Base-by-base conservation (phyloP, 2,113 vertebrate genomes). In the Rissa tridactyla region DNA sequence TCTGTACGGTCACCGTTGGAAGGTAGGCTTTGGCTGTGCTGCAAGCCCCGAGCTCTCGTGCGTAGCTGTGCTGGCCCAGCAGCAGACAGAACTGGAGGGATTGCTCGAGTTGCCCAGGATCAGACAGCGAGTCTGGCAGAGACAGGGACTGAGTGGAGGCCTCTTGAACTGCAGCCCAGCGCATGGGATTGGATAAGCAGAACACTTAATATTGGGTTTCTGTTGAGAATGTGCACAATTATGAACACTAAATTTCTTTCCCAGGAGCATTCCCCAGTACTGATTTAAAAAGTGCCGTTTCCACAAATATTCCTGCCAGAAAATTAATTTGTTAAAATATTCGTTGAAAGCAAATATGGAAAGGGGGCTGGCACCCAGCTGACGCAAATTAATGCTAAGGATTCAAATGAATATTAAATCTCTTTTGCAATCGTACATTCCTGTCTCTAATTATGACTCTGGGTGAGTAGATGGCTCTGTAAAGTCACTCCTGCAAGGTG, bases 401-500 rank as follows among this genome's bases (percentile, higher is more conserved):
- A 71, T 95, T 86, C 77, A 91, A 92, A 94, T 93, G 40, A 90
- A 89, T 95, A 96, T 94, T 44, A 78, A 83, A 55, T 93, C 47
- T 88, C 90, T 97, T 90, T 92, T 95, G 96, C 92, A 96, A 90
- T 47, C 68, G 81, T 72, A 73, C 81, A 81, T 97, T 96, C 88
- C 88, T 92, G 42, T n/a, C 82, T 93, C 85, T 96, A 93, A 96
- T 97, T 95, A 94, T 58, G 85, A 61, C 77, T 87, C 69, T 78
- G 52, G 82, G 55, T 94, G 94, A 93, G 82, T 21, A 91, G 75
- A 81, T 15, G 13, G 51, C 60, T 93, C 66, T 95, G 57, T 95
- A 92, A 95, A 95, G 81, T 96, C 71, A 6, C 89, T 95, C 91
- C 92, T 96, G 95, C 73, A 97, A 98, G 97, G 91, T 86, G 83